Conservation (phyloP, 2,113 vertebrate species). For the Silurus glanis region DNA sequence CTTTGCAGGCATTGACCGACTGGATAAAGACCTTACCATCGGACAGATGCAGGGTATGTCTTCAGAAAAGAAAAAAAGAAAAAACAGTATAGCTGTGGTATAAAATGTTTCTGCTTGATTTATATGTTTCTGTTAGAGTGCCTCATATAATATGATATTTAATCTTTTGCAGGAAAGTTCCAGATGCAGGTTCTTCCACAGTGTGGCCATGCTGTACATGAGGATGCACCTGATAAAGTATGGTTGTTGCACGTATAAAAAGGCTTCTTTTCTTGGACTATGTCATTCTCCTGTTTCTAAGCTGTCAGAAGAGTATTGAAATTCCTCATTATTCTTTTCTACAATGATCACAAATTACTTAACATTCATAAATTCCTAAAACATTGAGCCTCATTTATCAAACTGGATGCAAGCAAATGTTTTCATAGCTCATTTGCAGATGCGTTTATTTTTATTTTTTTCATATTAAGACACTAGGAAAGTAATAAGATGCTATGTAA, state of each 20-base stretch:
- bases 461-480: no score
- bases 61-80: not conserved
- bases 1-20: conserved; percentile 87
- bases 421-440: not conserved
- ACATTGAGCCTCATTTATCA: not conserved
- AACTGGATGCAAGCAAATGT: not conserved
- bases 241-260: conserved; percentile 29
- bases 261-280: not conserved
- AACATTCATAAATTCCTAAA: not conserved
- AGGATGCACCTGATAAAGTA: conserved; percentile 97
- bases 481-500: not conserved
- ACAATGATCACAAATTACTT: not conserved
- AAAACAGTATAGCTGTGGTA: not conserved
- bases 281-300: not conserved
- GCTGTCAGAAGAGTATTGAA: not conserved
- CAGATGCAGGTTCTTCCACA: conserved; percentile 99
- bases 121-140: not conserved
- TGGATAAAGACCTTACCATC: conserved; percentile 99
- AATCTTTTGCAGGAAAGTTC: conserved; percentile 85
- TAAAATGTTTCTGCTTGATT: not conserved
- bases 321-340: not conserved
- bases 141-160: not conserved
- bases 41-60: conserved; percentile 98
- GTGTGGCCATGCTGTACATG: conserved; percentile 97
- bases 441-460: not conserved